Base-by-base conservation (phyloP, 2,113 vertebrate genomes). In the Psilopogon haemacephalus region DNA sequence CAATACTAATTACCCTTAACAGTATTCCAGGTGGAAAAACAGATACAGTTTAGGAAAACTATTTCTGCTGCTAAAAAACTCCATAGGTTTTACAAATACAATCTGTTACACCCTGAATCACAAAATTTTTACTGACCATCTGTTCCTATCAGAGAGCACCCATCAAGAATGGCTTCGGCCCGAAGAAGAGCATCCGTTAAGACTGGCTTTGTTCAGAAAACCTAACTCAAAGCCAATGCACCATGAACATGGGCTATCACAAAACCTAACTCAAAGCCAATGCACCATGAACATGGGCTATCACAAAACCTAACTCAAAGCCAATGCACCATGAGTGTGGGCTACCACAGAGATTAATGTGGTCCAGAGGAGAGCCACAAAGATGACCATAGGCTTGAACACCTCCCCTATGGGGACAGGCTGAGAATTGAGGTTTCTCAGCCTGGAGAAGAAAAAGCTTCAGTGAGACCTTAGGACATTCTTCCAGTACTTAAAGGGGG, bases 41-140 rank as follows among this genome's bases (percentile, higher is more conserved):
- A 96, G 89, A 69, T 95, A 89, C 33, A 79, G 82, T 76, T 94
- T 86, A 95, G 88, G 90, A 75, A 95, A 95, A 89, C 68, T 52
- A 52, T 44, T 92, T 79, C 44, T 91, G 84, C 81, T 55, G 56
- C 52, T 89, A 79, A 79, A 89, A 85, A 91, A 64, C 62, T 44
- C 67, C 30, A 33, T 19, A 88, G 56, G 50, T 78, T 92, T 92
- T 72, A 86, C 74, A 94, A 84, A 78, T 32, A 64, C 69, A 90
- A 55, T 42, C 77, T 42, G 17, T 35, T 93, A 78, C 2, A 3
- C 55, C 81, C 90, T 82, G 86, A 95, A 94, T 94, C 93, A 88
- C 42, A 21, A 44, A 81, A 78, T 63, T 37, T 86, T 89, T 82
- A 59, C 71, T 76, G 64, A 48, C 93, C 93, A 95, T 94, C 90